Evolutionary conservation across 2,888 invertebrate species (phyloP), one percentile per base, ranked within the genome.

Genomic region (Zygaena filipendulae): DNA sequence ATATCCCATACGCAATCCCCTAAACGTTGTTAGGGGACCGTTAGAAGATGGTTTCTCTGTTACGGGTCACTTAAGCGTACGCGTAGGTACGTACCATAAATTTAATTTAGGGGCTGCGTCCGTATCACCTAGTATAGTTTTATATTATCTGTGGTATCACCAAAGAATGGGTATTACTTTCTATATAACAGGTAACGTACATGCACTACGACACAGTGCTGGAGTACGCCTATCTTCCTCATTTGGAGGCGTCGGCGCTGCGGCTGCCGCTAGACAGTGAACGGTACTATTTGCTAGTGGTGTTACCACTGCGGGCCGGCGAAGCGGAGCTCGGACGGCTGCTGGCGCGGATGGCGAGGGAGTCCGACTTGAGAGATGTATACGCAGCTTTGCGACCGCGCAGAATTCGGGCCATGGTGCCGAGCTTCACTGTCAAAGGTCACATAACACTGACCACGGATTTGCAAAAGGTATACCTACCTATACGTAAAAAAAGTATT

Each of bases 221-320:
- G 33, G 91, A 91, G 27, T 90, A 87, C 58, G 87, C 86, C 18
- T 90, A 87, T 53, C 82, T 91, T 14, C 86, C 88, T 2, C 83
- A 86, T 41, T 60, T 92, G 40, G 85, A 88, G 46, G 85, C 91
- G 6, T 81, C 87, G 23, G 88, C 87, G 2, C 69, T 92, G 27
- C 87, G 90, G 38, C 82, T 92, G 49, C 92, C 92, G 7, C 60
- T 93, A 29, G 92, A 93, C 55, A 91, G 91, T 41, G 84, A 87
- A 1, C 84, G 88, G 30, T 92, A 92, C 56, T 91, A 89, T 51
- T 75, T 92, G 21, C 72, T 92, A 29, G 83, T 92, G 23, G 59
- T 92, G 27, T 67, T 92, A 38, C 91, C 92, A 2, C 74, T 83
- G 30, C 82, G 86, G 27, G 81, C 83, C 23, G 85, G 86, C 21